A percentile compares a stretch with the other conserved stretches of the same genome.
phyloP scores from a whole-genome alignment of 2,113 vertebrate species.

The Apaloderma vittatum region DNA sequence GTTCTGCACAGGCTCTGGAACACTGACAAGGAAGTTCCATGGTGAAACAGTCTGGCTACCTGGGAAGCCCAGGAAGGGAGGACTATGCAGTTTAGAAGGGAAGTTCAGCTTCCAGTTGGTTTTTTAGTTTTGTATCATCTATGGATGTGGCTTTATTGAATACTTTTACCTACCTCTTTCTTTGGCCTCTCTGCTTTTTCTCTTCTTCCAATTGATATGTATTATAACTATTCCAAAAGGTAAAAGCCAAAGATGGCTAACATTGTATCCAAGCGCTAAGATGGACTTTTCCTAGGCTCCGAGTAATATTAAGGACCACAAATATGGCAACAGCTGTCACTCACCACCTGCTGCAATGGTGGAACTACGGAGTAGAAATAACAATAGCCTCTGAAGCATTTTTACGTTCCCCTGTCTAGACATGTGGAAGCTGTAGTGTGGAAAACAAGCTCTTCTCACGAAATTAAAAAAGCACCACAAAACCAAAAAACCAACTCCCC shows the following conservation, averaged over 20 bases:
- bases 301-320: neutral
- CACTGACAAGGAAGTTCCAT: neutral
- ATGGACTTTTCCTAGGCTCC: neutral
- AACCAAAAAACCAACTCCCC: too few relatives aligned
- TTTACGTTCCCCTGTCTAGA: neutral
- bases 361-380: neutral
- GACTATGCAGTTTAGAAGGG: neutral
- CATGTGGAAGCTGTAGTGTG: neutral
- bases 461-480: too few relatives aligned
- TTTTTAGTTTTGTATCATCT: neutral
- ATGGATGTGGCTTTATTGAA: neutral
- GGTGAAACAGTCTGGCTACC: neutral
- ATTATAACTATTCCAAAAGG: neutral
- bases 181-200: neutral
- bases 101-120: neutral
- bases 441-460: neutral
- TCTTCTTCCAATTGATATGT: neutral
- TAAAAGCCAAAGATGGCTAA: neutral
- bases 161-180: neutral
- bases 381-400: neutral
- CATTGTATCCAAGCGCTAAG: neutral
- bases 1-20: neutral
- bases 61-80: neutral
- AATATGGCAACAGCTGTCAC: neutral
- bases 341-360: neutral